Conservation (phyloP, 2,888 invertebrate genomes). For the Tineola bisselliella region DNA sequence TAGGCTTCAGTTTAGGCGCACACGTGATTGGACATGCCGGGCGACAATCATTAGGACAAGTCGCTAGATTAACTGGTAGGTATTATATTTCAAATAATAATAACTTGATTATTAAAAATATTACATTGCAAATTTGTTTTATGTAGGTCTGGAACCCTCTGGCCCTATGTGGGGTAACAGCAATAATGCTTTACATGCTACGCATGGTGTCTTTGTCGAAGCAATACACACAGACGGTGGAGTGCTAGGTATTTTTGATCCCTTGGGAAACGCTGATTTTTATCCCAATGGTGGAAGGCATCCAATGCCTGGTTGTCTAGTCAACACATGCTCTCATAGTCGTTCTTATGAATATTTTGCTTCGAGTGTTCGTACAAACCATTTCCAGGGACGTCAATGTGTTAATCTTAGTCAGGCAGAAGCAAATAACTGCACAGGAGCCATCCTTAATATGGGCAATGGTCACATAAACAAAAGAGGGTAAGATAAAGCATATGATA, state of each 20-base stretch:
- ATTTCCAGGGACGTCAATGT: conserved; percentile 17
- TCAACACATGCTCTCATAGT: conserved; percentile 20
- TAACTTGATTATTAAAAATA: neutral
- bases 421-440: conserved; percentile 11
- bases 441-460: conserved; percentile 18
- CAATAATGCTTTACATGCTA: conserved; percentile 18
- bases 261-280: conserved; percentile 27
- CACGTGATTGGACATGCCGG: conserved; percentile 51
- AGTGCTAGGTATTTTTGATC: conserved; percentile 21
- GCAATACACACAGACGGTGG: conserved; percentile 28
- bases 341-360: conserved; percentile 19
- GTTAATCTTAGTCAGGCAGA: conserved; percentile 13
- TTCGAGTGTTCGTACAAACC: conserved; percentile 20
- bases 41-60: conserved; percentile 25
- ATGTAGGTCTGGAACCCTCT: conserved; percentile 17
- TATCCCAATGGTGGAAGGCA: conserved; percentile 27
- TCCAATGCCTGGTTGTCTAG: conserved; percentile 18
- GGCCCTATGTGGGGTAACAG: conserved; percentile 14
- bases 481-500: no score
- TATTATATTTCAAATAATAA: neutral
- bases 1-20: conserved; percentile 59
- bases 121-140: neutral
- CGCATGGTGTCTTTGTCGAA: conserved; percentile 29
- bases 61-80: conserved; percentile 38
- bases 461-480: conserved; percentile 19